Evolutionary conservation across 2,797 vertebrate genomes (phyloP), one percentile per base, ranked within the genome.

Genomic region (Kryptopterus vitreolus): DNA sequence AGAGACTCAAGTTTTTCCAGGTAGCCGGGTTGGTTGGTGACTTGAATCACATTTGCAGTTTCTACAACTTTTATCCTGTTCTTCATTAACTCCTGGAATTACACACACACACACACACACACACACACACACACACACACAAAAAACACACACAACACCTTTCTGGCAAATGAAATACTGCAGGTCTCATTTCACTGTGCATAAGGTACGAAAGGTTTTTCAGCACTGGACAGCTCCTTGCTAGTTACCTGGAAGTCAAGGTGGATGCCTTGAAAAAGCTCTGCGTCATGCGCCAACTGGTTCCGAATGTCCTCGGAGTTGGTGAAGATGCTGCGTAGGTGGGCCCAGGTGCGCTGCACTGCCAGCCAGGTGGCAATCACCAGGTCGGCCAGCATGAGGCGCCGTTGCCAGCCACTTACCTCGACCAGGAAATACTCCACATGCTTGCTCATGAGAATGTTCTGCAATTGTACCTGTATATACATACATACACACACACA

Each of bases 311-410:
- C 95, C 12, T 94, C 92, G 69, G 94, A 95, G 88, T 94, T 95
- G 57, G 92, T 94, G 85, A 96, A 96, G 89, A 95, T 95, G 89
- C 93, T 94, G 86, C 95, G 94, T 43, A 96, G 92, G 86, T 95
- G 95, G 52, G 94, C 94, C 95, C 94, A 95, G 7, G 95, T 96
- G 82, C 90, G 93, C 88, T 96, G 94, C 62, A 95, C 94, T n/a
- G 89, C 93, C 91, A 95, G 90, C 94, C 95, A 95, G 13, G 92
- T 89, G 13, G 92, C 92, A 88, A 95, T 95, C 77, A 94, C 94
- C 77, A 92, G 88, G 86, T 95, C 95, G 0, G 93, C 94, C 85
- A 95, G 88, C 91, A 95, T 93, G 79, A 95, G 87, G 83, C 90
- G 92, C 84, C 88, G 91, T 89, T 96, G 95, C 94, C 95, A 95